Base-by-base conservation (phyloP, 2,888 invertebrate species). In the Tetheella fluctuosa region DNA sequence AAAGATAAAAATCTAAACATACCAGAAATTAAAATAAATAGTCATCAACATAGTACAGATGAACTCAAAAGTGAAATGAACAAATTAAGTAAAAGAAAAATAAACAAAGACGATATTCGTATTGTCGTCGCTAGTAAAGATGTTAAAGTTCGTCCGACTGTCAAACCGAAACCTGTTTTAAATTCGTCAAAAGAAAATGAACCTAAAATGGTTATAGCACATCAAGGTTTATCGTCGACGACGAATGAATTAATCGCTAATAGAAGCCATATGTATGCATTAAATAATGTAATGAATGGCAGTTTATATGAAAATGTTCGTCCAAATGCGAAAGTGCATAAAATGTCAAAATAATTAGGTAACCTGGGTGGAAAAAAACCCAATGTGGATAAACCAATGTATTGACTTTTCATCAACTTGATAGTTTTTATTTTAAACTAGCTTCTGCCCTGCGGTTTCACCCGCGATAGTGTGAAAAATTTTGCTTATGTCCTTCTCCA, bases 161-260 rank as follows among this genome's bases (percentile, higher is more conserved):
- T 68, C 1, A 34, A 34, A 10, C 34, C 34, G 23, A 55, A 34
- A 23, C 34, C 55, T 1, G 56, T 10, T 20, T 20, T 48, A 20
- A 48, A 60, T 52, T 28, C 54, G 4, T 10, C 57, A 59, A 73
- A 66, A 59, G 66, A 76, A 63, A 74, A 54, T 68, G 82, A 83
- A 74, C 77, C 84, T 74, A 81, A 80, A 68, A 73, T 94, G 15
- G 94, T 94, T 59, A 95, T 96, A 69, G 91, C 94, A 64, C 94
- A 94, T 59, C 89, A 94, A 58, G 94, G 94, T 64, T 86, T 96
- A 61, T 90, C 95, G 2, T 96, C 94, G 1, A 96, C 96, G 2
- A 96, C 96, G 48, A 96, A 96, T 79, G 90, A 93, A 63, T 83
- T 84, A 76, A 76, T 88, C 13, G 68, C 76, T 12, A 30, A 30